These are phyloP conservation scores for Mongoloraphidia duomilia DNA, from an alignment of 2,888 invertebrate species.

Conservation along the genomic window DNA sequence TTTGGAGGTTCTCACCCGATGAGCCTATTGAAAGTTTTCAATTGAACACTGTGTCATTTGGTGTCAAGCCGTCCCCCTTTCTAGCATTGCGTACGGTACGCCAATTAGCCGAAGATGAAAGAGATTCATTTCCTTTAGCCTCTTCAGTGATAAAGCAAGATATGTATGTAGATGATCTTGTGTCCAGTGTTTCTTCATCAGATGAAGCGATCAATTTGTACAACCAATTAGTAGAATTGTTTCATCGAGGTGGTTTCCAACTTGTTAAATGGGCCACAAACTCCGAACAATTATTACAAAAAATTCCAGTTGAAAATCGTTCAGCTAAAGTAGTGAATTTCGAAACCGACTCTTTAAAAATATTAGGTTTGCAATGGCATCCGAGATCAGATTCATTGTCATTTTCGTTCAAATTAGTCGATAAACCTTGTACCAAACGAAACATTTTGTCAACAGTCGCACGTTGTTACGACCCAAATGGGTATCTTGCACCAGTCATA, in stretches of 20 bases:
- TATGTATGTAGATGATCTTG: conserved; percentile 3
- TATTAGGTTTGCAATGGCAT: not conserved
- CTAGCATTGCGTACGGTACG: conserved; percentile 3
- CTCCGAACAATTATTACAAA: not conserved
- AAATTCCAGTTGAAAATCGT: not conserved
- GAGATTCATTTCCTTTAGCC: not conserved
- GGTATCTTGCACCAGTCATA: too few species aligned
- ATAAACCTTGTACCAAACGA: too few species aligned
- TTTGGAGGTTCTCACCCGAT: conserved; percentile 1
- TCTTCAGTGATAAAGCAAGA: not conserved
- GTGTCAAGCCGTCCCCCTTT: conserved; percentile 1
- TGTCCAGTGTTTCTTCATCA: not conserved
- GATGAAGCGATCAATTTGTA: not conserved
- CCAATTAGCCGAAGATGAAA: conserved; percentile 2
- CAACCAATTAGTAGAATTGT: not conserved
- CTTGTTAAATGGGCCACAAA: not conserved
- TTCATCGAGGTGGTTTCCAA: not conserved
- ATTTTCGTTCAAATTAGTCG: too few species aligned
- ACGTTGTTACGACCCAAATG: too few species aligned
- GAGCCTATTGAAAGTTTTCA: not conserved
- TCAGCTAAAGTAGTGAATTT: not conserved
- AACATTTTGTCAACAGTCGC: too few species aligned
- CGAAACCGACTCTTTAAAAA: not conserved
- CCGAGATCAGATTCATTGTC: not conserved
- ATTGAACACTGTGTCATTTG: conserved; percentile 3